These are phyloP conservation scores for Anniella stebbinsi DNA, from an alignment of 2,797 vertebrate genomes.

Conservation along the genomic window DNA sequence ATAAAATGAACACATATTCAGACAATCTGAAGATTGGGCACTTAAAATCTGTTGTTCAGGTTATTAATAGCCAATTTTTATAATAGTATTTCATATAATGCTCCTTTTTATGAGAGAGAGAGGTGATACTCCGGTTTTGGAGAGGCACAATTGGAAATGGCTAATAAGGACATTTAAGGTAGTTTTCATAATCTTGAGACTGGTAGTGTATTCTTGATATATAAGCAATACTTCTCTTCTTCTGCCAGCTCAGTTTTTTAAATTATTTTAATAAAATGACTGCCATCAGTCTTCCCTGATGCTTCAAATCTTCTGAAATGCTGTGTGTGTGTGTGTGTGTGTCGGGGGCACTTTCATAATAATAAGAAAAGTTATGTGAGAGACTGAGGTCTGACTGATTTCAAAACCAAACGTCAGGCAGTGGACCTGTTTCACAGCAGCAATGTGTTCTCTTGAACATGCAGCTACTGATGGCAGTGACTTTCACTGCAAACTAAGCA, in stretches of 20 bases:
- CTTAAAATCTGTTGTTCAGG: not conserved
- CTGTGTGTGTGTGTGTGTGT: too few relatives aligned
- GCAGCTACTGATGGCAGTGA: accelerated
- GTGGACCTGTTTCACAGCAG: not conserved
- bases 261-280: constrained; percentile 12
- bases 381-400: not conserved
- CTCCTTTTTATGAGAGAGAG: not conserved
- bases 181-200: not conserved
- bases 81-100: constrained; percentile 1
- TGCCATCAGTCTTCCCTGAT: not conserved
- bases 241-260: not conserved
- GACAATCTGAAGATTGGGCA: not conserved
- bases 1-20: not conserved
- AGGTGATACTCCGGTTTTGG: not conserved
- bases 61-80: constrained; percentile 14
- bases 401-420: not conserved
- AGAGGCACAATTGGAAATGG: not conserved
- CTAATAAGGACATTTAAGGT: constrained; percentile 9
- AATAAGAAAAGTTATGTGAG: not conserved
- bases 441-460: accelerated
- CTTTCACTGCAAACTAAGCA: not conserved
- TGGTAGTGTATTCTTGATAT: not conserved
- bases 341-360: not conserved
- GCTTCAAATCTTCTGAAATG: too few relatives aligned
- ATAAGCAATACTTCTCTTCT: not conserved